These are phyloP conservation scores for Metacarcinus magister DNA, from an alignment of 2,888 invertebrate genomes.

Conservation along the genomic window DNA sequence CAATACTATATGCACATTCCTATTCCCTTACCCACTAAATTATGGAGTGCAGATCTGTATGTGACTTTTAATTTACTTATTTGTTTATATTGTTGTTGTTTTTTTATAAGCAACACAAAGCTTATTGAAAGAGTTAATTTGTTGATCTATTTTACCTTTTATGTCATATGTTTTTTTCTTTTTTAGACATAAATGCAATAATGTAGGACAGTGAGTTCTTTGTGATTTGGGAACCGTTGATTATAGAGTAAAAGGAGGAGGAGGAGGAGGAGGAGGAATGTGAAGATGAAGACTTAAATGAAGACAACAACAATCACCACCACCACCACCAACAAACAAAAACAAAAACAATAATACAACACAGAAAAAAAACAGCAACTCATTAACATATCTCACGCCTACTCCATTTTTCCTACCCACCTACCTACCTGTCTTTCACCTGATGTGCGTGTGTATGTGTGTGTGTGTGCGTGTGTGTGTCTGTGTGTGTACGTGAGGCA, in stretches of 20 bases:
- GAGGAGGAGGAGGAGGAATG: background rate
- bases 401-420: background rate
- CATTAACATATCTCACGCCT: background rate
- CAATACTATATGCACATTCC: too few relatives aligned
- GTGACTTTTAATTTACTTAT: background rate
- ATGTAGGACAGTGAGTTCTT: too few relatives aligned
- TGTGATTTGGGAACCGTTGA: too few relatives aligned
- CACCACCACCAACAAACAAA: background rate
- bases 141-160: too few relatives aligned
- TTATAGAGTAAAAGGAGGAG: background rate
- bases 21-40: too few relatives aligned
- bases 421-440: background rate
- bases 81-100: background rate
- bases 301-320: background rate
- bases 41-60: background rate
- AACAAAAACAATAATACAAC: background rate
- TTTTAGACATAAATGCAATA: too few relatives aligned
- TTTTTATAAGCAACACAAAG: too few relatives aligned
- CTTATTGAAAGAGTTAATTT: too few relatives aligned
- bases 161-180: too few relatives aligned
- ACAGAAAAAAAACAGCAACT: background rate
- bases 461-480: background rate
- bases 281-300: background rate
- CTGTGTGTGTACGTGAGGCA: background rate
- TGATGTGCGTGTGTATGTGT: background rate